Conservation (phyloP, 2,888 invertebrate species). For the Polylopha cassiicola region DNA sequence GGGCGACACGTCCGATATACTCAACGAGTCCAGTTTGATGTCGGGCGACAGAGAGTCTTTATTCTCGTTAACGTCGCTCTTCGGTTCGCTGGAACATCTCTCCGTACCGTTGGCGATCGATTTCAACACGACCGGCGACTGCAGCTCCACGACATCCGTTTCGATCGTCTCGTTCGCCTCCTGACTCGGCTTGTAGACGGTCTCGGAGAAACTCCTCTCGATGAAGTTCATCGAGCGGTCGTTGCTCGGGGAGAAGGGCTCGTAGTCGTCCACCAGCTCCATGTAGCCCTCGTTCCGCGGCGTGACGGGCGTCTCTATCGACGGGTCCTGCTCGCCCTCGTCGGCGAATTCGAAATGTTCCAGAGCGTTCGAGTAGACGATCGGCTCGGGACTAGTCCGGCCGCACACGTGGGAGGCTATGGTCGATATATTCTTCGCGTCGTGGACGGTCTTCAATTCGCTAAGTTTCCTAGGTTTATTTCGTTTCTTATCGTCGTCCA, state of each 20-base stretch:
- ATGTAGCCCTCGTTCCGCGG: constrained; percentile 62
- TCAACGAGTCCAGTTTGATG: constrained; percentile 43
- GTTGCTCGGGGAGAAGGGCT: constrained; percentile 56
- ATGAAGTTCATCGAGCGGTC: constrained; percentile 77
- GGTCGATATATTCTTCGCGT: constrained; percentile 60
- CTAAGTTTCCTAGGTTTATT: constrained; percentile 56
- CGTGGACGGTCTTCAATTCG: constrained; percentile 56
- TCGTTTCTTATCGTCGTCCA: constrained; percentile 54
- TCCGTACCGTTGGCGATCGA: not conserved
- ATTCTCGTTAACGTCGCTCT: constrained; percentile 27
- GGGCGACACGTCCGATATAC: constrained; percentile 53
- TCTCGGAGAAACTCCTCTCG: constrained; percentile 65
- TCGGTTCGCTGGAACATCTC: constrained; percentile 20
- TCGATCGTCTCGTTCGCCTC: constrained; percentile 19
- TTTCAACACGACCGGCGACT: constrained; percentile 27
- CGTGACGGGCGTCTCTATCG: constrained; percentile 74
- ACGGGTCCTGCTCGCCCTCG: constrained; percentile 88
- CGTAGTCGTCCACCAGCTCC: constrained; percentile 65
- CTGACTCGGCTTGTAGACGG: constrained; percentile 46
- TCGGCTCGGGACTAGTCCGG: constrained; percentile 48
- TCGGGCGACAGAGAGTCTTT: constrained; percentile 32
- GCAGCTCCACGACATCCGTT: not conserved
- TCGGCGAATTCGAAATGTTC: constrained; percentile 93
- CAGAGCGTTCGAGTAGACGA: constrained; percentile 75
- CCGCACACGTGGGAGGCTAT: constrained; percentile 67